Conservation (phyloP, 2,888 invertebrate genomes). For the Ophion obscuratus region DNA sequence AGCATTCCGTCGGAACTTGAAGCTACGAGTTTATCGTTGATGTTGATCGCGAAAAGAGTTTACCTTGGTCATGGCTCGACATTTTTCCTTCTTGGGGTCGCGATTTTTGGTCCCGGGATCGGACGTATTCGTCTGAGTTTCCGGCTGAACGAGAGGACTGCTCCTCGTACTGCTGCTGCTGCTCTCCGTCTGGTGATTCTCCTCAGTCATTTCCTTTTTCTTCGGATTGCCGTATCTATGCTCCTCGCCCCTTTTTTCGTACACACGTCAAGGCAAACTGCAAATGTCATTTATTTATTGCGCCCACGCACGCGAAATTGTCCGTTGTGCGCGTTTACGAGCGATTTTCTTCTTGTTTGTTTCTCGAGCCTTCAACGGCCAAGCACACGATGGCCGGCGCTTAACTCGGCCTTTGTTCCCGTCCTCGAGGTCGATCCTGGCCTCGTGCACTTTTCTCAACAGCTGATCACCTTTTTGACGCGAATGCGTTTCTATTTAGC, state of each 20-base stretch:
- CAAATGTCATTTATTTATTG: conserved; percentile 2
- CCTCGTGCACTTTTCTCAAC: conserved; percentile 1
- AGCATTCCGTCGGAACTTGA: neutral
- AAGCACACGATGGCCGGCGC: neutral
- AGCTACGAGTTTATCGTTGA: neutral
- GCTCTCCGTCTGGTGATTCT: conserved; percentile 81
- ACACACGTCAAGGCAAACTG: neutral
- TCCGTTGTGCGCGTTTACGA: conserved; percentile 5
- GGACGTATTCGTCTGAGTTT: conserved; percentile 74
- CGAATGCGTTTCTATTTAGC: neutral
- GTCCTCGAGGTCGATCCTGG: neutral
- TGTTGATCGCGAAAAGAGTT: conserved; percentile 2
- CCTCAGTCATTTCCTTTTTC: conserved; percentile 85
- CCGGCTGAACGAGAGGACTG: conserved; percentile 81
- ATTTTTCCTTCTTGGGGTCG: conserved; percentile 87
- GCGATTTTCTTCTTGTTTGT: conserved; percentile 8
- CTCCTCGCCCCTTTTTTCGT: neutral
- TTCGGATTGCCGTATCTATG: neutral
- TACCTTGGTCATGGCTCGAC: conserved; percentile 89
- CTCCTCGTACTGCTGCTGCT: conserved; percentile 63
- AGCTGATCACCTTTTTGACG: conserved; percentile 3
- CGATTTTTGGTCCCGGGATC: conserved; percentile 84
- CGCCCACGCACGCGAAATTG: neutral
- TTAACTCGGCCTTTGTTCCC: neutral
- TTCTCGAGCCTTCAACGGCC: neutral